phyloP scores from a whole-genome alignment of 2,113 vertebrate species.

The Scolopax mira region DNA sequence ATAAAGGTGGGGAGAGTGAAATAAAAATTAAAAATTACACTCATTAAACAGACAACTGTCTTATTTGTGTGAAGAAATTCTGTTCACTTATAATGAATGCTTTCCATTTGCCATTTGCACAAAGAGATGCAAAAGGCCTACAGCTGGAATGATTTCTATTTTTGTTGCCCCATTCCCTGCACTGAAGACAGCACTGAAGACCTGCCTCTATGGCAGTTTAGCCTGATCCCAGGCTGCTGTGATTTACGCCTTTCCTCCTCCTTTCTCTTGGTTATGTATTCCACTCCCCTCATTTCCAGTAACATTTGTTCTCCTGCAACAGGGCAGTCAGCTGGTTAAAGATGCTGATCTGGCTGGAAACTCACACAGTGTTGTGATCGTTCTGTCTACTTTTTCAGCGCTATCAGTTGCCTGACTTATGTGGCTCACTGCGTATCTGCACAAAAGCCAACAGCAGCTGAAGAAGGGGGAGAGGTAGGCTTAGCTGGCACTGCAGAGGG shows the following conservation, averaged over 20 bases:
- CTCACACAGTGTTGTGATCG: rapidly evolving
- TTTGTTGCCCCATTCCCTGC: not conserved
- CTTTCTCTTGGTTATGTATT: not conserved
- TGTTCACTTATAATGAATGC: not conserved
- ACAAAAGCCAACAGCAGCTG: not conserved
- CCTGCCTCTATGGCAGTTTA: not conserved
- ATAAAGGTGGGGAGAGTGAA: not conserved
- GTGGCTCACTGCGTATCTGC: not conserved
- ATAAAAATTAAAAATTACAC: not conserved
- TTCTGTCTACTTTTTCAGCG: not conserved
- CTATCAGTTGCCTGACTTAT: not conserved
- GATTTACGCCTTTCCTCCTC: not conserved
- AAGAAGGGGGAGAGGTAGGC: not conserved
- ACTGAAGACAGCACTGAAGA: not conserved
- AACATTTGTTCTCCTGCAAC: not conserved
- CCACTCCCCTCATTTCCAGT: not conserved
- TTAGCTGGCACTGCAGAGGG: rapidly evolving
- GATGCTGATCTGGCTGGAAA: not conserved
- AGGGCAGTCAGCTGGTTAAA: not conserved
- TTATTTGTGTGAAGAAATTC: not conserved
- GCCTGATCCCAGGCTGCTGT: not conserved
- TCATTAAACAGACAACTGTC: not conserved
- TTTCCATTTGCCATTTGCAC: not conserved
- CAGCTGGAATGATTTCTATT: not conserved
- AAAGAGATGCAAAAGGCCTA: not conserved